These are phyloP conservation scores for Acronicta aceris DNA, from an alignment of 2,888 invertebrate species.

Conservation along the genomic window DNA sequence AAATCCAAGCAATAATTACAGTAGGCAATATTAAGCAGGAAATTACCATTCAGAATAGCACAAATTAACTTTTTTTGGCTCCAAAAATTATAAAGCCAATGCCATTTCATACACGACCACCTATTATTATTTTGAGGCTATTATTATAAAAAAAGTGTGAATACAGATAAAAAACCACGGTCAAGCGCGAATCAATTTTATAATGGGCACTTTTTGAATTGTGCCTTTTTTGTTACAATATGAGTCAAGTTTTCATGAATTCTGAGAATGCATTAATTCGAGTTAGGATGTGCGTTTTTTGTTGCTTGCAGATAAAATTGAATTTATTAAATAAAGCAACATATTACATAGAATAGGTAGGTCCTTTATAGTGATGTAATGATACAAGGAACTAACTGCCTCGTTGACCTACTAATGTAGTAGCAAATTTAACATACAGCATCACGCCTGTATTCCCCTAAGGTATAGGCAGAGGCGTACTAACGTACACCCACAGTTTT, in stretches of 20 bases:
- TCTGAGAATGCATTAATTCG: conserved; percentile 18
- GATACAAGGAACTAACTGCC: too few relatives aligned
- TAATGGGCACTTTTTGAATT: conserved; percentile 34
- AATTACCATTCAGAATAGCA: conserved; percentile 37
- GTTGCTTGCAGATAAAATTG: too few relatives aligned
- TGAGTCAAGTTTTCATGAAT: conserved; percentile 40
- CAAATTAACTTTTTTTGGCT: conserved; percentile 48
- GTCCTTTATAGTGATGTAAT: too few relatives aligned
- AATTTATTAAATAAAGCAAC: too few relatives aligned
- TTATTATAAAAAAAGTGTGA: conserved; percentile 60
- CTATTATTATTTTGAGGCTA: conserved; percentile 55
- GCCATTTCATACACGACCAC: conserved; percentile 60
- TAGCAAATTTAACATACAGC: too few relatives aligned
- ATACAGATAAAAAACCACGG: conserved; percentile 51
- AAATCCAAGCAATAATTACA: conserved; percentile 28
- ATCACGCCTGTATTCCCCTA: too few relatives aligned
- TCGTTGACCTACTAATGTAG: too few relatives aligned
- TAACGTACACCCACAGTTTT: too few relatives aligned
- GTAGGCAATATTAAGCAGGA: conserved; percentile 45
- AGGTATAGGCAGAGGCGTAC: too few relatives aligned
- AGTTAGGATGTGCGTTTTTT: conserved; percentile 3
- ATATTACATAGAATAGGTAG: too few relatives aligned
- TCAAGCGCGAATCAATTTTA: conserved; percentile 45
- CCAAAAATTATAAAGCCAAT: conserved; percentile 52
- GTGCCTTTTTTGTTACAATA: conserved; percentile 19